Evolutionary conservation across 1,140 invertebrate species (phyloP).

Genomic region (Ostrea edulis): DNA sequence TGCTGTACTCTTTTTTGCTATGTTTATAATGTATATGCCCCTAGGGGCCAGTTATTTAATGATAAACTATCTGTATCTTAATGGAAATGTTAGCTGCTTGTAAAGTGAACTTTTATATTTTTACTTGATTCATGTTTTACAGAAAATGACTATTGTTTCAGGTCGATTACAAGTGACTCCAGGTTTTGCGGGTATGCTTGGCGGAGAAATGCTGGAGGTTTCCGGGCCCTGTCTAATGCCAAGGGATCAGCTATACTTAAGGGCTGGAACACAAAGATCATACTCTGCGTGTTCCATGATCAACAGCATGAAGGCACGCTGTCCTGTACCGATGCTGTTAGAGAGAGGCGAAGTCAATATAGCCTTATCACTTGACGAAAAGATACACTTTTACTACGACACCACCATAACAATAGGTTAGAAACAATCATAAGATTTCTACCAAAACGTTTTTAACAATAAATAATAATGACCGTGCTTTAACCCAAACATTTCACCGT

Average conservation of each 20-base stretch:
- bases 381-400: neutral
- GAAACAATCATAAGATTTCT: neutral
- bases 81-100: neutral
- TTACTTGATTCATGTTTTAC: too few species aligned
- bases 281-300: constrained; percentile 13
- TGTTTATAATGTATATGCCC: too few species aligned
- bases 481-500: neutral
- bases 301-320: constrained; percentile 48
- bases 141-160: neutral
- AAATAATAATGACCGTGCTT: neutral
- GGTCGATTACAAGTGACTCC: constrained; percentile 41
- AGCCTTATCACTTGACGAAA: constrained; percentile 34
- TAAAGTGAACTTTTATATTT: neutral
- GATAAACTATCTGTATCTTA: too few species aligned
- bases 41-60: too few species aligned
- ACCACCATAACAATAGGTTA: constrained; percentile 24
- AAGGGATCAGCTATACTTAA: neutral
- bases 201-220: constrained; percentile 48
- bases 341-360: constrained; percentile 27
- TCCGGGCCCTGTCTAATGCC: constrained; percentile 41
- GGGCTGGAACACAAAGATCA: neutral
- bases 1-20: too few species aligned
- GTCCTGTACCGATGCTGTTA: constrained; percentile 39
- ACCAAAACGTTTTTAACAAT: neutral
- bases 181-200: constrained; percentile 48